Conservation (phyloP, 2,113 vertebrate genomes). For the Excalfactoria chinensis region DNA sequence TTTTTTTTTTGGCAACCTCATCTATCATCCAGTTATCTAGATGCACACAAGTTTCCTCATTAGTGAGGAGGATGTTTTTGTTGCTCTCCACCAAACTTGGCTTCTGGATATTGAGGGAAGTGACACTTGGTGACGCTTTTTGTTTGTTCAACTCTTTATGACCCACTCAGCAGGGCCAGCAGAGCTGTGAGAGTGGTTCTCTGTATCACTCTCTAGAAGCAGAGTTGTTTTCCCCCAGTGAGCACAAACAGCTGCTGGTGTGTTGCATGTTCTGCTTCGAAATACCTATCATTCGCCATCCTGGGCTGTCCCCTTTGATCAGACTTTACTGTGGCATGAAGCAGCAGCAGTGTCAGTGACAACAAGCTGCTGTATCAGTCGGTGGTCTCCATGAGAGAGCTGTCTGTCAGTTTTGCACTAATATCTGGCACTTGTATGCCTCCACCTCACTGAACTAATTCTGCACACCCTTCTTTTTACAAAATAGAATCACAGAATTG, state of each 20-base stretch:
- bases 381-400: too few relatives aligned
- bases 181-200: background rate
- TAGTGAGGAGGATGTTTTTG: conserved; percentile 18
- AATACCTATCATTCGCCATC: background rate
- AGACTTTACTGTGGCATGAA: background rate
- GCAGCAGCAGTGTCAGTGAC: background rate
- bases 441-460: background rate
- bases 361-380: background rate
- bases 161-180: background rate
- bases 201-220: background rate
- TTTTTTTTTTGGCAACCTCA: background rate
- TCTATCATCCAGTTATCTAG: background rate
- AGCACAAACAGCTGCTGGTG: background rate
- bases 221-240: background rate
- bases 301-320: background rate
- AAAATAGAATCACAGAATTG: too few relatives aligned
- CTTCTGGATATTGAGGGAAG: background rate
- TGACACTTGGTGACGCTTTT: background rate
- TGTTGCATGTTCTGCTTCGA: background rate
- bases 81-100: background rate
- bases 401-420: background rate
- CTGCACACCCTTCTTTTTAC: background rate
- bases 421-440: background rate
- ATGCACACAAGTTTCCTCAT: conserved; percentile 18
- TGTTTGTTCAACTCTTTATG: background rate